A percentile compares a stretch with the other conserved stretches of the same genome.
Evolutionary conservation across 2,797 vertebrate species (phyloP).

Genomic region (Harpagifer antarcticus): DNA sequence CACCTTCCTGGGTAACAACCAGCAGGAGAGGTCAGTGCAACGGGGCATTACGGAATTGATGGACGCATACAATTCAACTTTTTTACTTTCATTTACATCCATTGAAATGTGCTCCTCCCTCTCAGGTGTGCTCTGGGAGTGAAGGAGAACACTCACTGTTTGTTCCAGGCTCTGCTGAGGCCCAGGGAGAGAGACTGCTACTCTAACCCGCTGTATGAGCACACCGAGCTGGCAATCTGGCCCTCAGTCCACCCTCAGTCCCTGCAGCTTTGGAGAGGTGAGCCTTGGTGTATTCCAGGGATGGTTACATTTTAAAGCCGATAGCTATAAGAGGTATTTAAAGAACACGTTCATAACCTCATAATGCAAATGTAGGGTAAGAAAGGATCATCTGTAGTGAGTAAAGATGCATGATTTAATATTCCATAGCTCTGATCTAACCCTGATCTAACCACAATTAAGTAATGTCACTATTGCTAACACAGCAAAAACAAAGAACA

Average conservation of each 20-base stretch:
- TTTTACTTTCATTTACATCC: background rate
- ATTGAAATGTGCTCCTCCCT: background rate
- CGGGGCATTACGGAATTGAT: background rate
- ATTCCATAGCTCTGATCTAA: too few species aligned
- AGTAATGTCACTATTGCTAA: too few species aligned
- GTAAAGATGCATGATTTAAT: too few species aligned
- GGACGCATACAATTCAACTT: background rate
- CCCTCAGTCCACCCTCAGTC: constrained; percentile 93
- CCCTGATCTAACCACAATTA: too few species aligned
- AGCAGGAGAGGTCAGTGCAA: constrained; percentile 86
- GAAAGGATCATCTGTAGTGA: too few species aligned
- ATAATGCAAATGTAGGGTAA: too few species aligned
- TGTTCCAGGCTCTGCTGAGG: constrained; percentile 86
- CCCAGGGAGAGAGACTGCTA: constrained; percentile 71
- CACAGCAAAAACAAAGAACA: too few species aligned
- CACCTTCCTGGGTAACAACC: constrained; percentile 91
- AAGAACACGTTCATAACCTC: too few species aligned
- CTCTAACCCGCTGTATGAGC: constrained; percentile 86
- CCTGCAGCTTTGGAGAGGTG: constrained; percentile 90
- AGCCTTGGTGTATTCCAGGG: constrained; percentile 8
- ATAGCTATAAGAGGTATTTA: too few species aligned
- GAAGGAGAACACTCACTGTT: constrained; percentile 87
- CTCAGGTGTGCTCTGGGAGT: constrained; percentile 84
- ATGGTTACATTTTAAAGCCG: too few species aligned
- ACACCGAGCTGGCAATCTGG: constrained; percentile 88